Conservation (phyloP, 2,113 vertebrate species). For the Anhinga rufa region DNA sequence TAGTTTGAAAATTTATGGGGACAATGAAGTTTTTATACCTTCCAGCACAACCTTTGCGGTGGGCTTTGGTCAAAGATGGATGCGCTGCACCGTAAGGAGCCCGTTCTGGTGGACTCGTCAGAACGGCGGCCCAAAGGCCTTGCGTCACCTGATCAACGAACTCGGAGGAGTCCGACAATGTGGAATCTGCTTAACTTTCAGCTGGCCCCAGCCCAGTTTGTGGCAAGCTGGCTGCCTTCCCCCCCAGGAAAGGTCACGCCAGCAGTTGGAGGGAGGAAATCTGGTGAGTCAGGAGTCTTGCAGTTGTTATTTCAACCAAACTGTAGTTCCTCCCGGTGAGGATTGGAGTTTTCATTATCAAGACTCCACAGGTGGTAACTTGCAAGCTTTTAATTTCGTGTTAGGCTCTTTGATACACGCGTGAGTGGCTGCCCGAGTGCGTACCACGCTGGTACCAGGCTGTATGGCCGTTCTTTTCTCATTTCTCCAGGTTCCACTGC, state of each 20-base stretch:
- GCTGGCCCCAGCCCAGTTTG: not conserved
- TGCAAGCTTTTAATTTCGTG: not conserved
- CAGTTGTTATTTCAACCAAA: not conserved
- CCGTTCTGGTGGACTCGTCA: rapidly evolving
- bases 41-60: not conserved
- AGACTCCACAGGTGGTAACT: not conserved
- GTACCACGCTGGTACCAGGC: not conserved
- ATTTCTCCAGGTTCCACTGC: not conserved
- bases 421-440: not conserved
- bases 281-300: not conserved
- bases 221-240: not conserved
- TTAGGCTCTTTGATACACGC: not conserved
- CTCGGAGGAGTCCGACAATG: rapidly evolving
- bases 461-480: not conserved
- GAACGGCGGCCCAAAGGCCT: not conserved
- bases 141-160: not conserved
- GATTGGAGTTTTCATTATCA: not conserved
- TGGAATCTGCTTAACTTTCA: not conserved
- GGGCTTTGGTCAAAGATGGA: not conserved
- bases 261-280: not conserved
- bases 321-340: not conserved
- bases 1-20: not conserved
- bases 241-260: not conserved
- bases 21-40: not conserved
- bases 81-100: not conserved